These are phyloP conservation scores for Cyclophora punctaria DNA, from an alignment of 2,888 invertebrate species.

Conservation along the genomic window DNA sequence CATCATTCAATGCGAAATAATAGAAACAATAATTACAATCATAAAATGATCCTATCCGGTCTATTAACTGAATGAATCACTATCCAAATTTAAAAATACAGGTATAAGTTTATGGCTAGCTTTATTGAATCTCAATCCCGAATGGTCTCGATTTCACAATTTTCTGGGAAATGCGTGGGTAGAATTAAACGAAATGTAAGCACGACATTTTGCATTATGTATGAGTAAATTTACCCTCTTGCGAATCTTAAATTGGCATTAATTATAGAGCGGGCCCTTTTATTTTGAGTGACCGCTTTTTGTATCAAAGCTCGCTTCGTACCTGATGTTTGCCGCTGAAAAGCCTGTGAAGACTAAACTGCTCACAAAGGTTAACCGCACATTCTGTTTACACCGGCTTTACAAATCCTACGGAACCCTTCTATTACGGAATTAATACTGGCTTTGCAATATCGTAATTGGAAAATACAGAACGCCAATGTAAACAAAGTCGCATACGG, in stretches of 20 bases:
- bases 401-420: constrained; percentile 2
- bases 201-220: neutral
- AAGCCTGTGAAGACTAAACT: constrained; percentile 4
- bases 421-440: no score
- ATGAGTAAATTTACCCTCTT: constrained; percentile 1
- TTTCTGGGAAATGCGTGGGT: neutral
- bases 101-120: no score
- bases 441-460: no score
- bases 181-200: neutral
- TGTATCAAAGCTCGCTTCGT: constrained; percentile 9
- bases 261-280: constrained; percentile 7
- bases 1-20: no score
- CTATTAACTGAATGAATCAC: no score
- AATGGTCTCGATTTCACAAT: no score
- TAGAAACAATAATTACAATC: no score
- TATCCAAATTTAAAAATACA: no score
- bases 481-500: no score
- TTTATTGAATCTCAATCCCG: no score
- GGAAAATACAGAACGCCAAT: no score
- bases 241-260: constrained; percentile 5
- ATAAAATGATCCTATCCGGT: no score
- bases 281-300: constrained; percentile 6
- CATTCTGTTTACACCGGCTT: constrained; percentile 4
- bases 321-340: constrained; percentile 11
- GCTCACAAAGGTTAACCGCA: constrained; percentile 6